Conservation (phyloP, 2,888 invertebrate genomes). For the Lasioglossum oenotherae region DNA sequence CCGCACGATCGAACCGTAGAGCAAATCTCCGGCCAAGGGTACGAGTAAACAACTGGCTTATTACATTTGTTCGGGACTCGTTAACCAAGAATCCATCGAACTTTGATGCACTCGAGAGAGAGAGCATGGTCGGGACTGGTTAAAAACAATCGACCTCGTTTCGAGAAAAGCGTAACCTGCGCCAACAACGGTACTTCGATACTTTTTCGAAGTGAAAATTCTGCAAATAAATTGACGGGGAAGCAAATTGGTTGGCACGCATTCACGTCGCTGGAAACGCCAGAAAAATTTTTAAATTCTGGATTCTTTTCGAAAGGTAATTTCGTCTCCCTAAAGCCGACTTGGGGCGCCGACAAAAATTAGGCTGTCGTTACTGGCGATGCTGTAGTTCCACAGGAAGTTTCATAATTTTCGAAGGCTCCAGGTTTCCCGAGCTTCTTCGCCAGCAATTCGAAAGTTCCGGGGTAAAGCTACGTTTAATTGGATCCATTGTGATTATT, state of each 20-base stretch:
- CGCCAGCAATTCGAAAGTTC: neutral
- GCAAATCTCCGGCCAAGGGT: neutral
- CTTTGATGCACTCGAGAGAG: neutral
- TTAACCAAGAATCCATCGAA: slow-evolving; percentile 4
- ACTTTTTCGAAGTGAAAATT: neutral
- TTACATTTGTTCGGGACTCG: neutral
- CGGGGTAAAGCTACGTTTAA: neutral
- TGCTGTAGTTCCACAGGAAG: neutral
- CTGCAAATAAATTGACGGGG: neutral
- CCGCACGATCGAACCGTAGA: neutral
- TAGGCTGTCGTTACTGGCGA: neutral
- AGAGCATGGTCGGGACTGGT: neutral
- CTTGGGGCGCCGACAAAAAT: neutral
- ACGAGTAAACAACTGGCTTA: neutral
- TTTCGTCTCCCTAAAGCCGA: neutral
- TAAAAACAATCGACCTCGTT: neutral
- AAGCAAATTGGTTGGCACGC: neutral
- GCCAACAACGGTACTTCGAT: neutral
- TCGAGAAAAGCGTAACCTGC: neutral
- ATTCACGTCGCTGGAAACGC: neutral
- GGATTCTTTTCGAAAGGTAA: neutral
- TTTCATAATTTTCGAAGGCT: neutral
- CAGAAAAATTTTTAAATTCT: neutral
- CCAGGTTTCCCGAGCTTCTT: neutral
- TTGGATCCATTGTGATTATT: slow-evolving; percentile 3